Conservation (phyloP, 2,888 invertebrate species). For the Boloria selene region DNA sequence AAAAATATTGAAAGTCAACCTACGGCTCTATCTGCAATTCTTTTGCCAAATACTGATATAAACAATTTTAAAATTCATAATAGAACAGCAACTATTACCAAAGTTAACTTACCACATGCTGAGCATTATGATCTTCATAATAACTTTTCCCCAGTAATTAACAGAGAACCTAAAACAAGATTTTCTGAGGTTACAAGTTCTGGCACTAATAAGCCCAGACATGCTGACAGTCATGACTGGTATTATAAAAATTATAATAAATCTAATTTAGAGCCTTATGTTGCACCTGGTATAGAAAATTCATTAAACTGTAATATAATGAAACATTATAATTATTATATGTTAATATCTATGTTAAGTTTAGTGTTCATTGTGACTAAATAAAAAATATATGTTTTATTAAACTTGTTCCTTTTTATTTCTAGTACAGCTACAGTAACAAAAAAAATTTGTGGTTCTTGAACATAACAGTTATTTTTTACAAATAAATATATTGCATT, state of each 20-base stretch:
- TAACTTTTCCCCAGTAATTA: constrained; percentile 65
- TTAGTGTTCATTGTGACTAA: constrained; percentile 22
- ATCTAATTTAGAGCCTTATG: constrained; percentile 75
- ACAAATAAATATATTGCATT: not conserved
- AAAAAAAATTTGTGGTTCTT: not conserved
- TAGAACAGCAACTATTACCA: constrained; percentile 72
- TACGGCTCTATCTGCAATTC: constrained; percentile 83
- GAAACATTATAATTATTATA: constrained; percentile 29
- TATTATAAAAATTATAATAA: constrained; percentile 93
- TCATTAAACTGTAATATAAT: constrained; percentile 45
- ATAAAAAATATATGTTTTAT: not conserved
- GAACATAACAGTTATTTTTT: not conserved
- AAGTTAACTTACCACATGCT: constrained; percentile 69
- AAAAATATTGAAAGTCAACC: constrained; percentile 65
- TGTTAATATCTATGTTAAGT: constrained; percentile 23
- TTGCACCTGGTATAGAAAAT: constrained; percentile 67
- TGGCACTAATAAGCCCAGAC: constrained; percentile 70
- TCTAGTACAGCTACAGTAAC: not conserved
- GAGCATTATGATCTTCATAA: constrained; percentile 62
- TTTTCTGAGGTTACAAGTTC: constrained; percentile 64
- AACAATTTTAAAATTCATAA: constrained; percentile 58
- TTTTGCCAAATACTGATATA: constrained; percentile 80
- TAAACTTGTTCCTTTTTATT: not conserved
- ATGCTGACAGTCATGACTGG: constrained; percentile 87
- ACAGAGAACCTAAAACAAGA: constrained; percentile 71